Evolutionary conservation across 2,797 vertebrate species (phyloP), one percentile per base, ranked within the genome.

Genomic region (Schizothorax lantsangensis): DNA sequence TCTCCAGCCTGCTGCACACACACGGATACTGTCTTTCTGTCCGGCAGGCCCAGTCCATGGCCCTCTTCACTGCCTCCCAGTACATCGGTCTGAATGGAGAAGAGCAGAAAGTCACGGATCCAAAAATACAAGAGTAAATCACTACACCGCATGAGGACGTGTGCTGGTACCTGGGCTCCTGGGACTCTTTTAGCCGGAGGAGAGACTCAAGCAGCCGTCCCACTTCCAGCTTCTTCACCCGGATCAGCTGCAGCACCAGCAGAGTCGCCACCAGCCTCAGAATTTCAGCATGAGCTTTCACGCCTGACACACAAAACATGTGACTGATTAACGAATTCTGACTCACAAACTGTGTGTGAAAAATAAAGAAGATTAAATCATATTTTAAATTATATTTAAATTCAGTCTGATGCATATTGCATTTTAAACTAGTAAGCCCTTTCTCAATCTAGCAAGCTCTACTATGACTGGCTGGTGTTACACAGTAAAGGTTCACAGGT

Each of bases 221-320:
- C 74, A 94, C 91, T n/a, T 91, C 54, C 87, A 94, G 82, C 83
- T 95, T 87, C 87, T 88, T 89, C 88, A 88, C 88, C 69, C 88
- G 45, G 91, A 97, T 90, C 90, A 96, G 88, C 92, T 97, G 96
- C 73, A 97, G 94, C 4, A 97, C 96, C 87, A 97, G 93, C 87
- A 97, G 90, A 15, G 96, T 95, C 14, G 96, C 95, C 79, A 97
- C 87, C 90, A 97, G 88, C 88, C 89, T 94, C 89, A 96, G 90
- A 49, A 97, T 94, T 87, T 92, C 91, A 33, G 92, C 90, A 74
- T 91, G 96, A 90, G 95, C 95, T 88, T 88, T 97, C 82, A 75
- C n/a, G 84, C 96, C 96, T 96, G 82, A 81, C 30, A 78, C 6
- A 86, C 19, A 47, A 75, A 85, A 47, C 40, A 47, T 26, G 7